These are phyloP conservation scores for Nasonia longicornis DNA, from an alignment of 1,140 invertebrate species.

Conservation along the genomic window DNA sequence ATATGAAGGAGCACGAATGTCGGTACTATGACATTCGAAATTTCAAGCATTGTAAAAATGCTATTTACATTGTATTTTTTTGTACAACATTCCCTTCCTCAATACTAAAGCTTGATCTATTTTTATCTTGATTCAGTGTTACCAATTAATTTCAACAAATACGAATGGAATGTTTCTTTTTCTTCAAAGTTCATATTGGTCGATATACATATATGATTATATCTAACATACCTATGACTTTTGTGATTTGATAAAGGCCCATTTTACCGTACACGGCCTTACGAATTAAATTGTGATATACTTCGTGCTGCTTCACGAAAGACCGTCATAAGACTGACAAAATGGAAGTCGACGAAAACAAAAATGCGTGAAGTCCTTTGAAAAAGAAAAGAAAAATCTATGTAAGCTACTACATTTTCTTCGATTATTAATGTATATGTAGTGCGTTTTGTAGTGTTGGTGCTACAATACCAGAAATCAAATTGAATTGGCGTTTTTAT, in stretches of 20 bases:
- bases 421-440: slow-evolving; percentile 11
- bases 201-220: slow-evolving; percentile 25
- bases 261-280: slow-evolving; percentile 34
- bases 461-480: slow-evolving; percentile 16
- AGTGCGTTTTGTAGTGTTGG: slow-evolving; percentile 10
- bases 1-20: slow-evolving; percentile 31
- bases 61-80: slow-evolving; percentile 30
- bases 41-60: slow-evolving; percentile 22
- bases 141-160: background rate
- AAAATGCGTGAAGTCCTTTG: slow-evolving; percentile 37
- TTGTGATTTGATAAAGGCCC: slow-evolving; percentile 42
- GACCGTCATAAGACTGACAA: slow-evolving; percentile 47
- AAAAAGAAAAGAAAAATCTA: slow-evolving; percentile 42
- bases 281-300: slow-evolving; percentile 48
- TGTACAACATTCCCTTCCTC: slow-evolving; percentile 39
- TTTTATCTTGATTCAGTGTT: background rate
- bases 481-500: slow-evolving; percentile 9
- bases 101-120: background rate
- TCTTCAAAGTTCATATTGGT: slow-evolving; percentile 2
- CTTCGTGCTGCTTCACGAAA: slow-evolving; percentile 43
- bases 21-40: slow-evolving; percentile 14
- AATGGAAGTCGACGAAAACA: slow-evolving; percentile 40
- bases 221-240: slow-evolving; percentile 35
- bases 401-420: slow-evolving; percentile 26
- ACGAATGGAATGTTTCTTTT: background rate